phyloP scores from a whole-genome alignment of 2,888 invertebrate genomes.

The Cremastobaeus sp. region DNA sequence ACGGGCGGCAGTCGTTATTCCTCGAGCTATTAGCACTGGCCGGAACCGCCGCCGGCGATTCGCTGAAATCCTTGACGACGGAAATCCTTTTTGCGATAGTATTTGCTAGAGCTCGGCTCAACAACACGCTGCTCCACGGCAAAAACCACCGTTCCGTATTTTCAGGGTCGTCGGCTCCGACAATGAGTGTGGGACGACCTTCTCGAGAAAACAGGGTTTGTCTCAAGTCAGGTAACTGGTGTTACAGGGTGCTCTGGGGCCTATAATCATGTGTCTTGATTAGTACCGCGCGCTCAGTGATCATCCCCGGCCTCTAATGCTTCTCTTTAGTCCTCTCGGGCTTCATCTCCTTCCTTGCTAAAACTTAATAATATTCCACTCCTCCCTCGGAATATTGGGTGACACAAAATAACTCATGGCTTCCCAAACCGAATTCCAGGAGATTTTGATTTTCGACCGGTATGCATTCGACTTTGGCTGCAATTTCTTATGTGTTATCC shows the following conservation, averaged over 20 bases:
- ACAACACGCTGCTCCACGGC: no score
- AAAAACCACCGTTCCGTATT: conserved; percentile 70
- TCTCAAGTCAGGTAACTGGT: conserved; percentile 64
- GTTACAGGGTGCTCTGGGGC: conserved; percentile 71
- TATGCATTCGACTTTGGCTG: not conserved
- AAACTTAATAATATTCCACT: conserved; percentile 71
- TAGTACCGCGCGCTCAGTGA: conserved; percentile 77
- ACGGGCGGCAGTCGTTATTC: conserved; percentile 55
- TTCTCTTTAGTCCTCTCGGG: conserved; percentile 70
- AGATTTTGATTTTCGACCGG: not conserved
- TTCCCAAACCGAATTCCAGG: conserved; percentile 2
- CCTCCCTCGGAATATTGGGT: conserved; percentile 63
- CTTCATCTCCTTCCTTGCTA: conserved; percentile 63
- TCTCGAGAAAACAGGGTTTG: conserved; percentile 60
- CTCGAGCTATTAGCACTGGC: conserved; percentile 56
- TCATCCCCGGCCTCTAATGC: conserved; percentile 76
- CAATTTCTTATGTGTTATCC: no score
- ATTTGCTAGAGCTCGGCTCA: no score
- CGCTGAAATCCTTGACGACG: not conserved
- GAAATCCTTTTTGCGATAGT: no score
- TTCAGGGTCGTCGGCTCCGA: conserved; percentile 64
- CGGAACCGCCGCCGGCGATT: conserved; percentile 13
- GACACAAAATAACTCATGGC: conserved; percentile 40
- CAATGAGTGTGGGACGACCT: conserved; percentile 66
- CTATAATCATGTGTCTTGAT: conserved; percentile 79